phyloP scores from a whole-genome alignment of 2,113 vertebrate species.

The Tachysurus vachellii region DNA sequence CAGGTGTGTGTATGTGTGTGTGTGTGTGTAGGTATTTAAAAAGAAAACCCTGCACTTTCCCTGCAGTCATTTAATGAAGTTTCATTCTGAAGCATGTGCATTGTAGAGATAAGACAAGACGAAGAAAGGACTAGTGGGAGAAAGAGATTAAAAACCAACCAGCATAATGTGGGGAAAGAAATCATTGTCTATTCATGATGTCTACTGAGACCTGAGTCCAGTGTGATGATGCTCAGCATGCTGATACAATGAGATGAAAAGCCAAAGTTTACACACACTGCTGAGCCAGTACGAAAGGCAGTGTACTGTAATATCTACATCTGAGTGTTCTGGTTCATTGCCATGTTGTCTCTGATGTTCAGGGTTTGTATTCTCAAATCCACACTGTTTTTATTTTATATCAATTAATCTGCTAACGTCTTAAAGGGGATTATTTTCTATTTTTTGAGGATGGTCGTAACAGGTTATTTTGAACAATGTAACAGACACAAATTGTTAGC shows the following conservation, averaged over 20 bases:
- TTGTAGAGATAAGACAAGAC: not conserved
- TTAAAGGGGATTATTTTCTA: not conserved
- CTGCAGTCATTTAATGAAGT: not conserved
- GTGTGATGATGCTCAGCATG: not conserved
- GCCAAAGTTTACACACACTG: not conserved
- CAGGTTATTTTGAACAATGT: not conserved
- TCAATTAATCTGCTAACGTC: not conserved
- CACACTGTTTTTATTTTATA: not conserved
- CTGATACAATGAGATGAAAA: not conserved
- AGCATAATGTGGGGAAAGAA: not conserved
- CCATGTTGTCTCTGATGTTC: not conserved
- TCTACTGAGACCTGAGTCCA: not conserved
- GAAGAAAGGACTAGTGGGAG: not conserved
- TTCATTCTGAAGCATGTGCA: not conserved
- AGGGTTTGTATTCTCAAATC: not conserved
- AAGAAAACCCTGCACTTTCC: not conserved
- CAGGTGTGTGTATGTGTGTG: slow-evolving; percentile 1
- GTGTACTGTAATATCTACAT: not conserved
- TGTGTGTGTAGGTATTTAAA: not conserved
- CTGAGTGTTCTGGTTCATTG: not conserved
- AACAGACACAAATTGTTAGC: not conserved
- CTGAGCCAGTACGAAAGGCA: not conserved
- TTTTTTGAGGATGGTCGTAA: not conserved
- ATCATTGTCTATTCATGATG: not conserved
- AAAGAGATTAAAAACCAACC: not conserved